These are phyloP conservation scores for Chydorus sphaericus DNA, from an alignment of 2,888 invertebrate genomes.

Conservation along the genomic window DNA sequence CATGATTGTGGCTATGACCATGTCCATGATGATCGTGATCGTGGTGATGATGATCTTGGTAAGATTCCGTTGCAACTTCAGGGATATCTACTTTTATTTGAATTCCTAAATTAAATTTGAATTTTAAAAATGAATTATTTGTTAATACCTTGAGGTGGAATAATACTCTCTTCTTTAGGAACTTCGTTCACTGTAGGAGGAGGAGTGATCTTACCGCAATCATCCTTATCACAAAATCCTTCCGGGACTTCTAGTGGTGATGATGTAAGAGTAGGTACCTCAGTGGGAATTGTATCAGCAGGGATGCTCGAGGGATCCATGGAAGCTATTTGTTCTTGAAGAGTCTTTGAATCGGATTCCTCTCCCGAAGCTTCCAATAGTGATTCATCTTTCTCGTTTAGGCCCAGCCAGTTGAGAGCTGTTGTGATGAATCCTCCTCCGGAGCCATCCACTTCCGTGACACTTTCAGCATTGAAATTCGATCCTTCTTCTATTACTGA, in stretches of 20 bases:
- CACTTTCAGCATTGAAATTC: not conserved
- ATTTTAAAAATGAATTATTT: no score
- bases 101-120: no score
- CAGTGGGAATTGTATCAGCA: not conserved
- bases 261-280: not conserved
- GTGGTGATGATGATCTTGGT: not conserved
- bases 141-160: not conserved
- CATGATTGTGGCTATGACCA: not conserved
- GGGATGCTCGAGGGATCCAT: conserved; percentile 8
- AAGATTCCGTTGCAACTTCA: not conserved
- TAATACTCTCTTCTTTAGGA: not conserved
- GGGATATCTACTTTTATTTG: no score
- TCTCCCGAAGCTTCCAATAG: not conserved
- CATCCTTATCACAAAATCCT: not conserved
- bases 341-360: not conserved
- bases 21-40: not conserved
- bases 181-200: not conserved
- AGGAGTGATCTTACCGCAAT: not conserved
- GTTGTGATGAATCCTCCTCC: not conserved
- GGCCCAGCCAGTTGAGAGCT: conserved; percentile 8
- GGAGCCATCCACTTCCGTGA: not conserved
- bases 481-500: not conserved
- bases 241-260: not conserved
- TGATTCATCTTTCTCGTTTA: not conserved
- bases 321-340: conserved; percentile 10